Evolutionary conservation across 2,888 invertebrate species (phyloP).

Genomic region (Folsomia manolachei): DNA sequence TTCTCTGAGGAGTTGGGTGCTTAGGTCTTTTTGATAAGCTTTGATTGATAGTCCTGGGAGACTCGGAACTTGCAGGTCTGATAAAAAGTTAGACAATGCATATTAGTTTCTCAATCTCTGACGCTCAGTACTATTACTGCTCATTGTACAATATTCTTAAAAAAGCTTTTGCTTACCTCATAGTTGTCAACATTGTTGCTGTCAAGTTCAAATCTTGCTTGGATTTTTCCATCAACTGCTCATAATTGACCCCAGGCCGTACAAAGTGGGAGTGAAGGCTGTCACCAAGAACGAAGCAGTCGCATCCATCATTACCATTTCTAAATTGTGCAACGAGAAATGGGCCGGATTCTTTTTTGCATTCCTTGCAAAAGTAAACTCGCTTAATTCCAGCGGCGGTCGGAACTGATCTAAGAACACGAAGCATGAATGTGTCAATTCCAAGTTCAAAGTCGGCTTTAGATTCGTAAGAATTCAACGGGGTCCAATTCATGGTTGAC

Average conservation of each 20-base stretch:
- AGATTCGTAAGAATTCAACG: background rate
- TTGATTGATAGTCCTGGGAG: too few relatives aligned
- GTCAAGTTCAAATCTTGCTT: background rate
- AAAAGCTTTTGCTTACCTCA: background rate
- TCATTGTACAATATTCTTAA: too few relatives aligned
- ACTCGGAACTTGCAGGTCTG: too few relatives aligned
- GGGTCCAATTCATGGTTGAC: background rate
- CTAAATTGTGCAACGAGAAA: background rate
- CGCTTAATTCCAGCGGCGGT: background rate
- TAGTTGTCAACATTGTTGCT: background rate
- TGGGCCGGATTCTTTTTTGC: background rate
- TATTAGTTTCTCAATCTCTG: too few relatives aligned
- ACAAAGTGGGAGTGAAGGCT: constrained; percentile 1
- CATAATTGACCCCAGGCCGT: constrained; percentile 9
- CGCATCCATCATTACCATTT: background rate
- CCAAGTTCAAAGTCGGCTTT: background rate
- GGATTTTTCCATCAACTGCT: background rate
- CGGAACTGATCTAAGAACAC: background rate
- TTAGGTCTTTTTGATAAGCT: background rate
- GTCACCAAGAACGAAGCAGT: background rate
- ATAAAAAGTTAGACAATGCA: too few relatives aligned
- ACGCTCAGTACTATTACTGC: too few relatives aligned
- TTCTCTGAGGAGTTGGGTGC: background rate
- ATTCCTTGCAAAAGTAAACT: constrained; percentile 15
- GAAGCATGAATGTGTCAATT: background rate